Percentiles rank a stretch among this genome's conserved stretches.
phyloP scores from a whole-genome alignment of 2,797 vertebrate species.

The Pseudochaenichthys georgianus region DNA sequence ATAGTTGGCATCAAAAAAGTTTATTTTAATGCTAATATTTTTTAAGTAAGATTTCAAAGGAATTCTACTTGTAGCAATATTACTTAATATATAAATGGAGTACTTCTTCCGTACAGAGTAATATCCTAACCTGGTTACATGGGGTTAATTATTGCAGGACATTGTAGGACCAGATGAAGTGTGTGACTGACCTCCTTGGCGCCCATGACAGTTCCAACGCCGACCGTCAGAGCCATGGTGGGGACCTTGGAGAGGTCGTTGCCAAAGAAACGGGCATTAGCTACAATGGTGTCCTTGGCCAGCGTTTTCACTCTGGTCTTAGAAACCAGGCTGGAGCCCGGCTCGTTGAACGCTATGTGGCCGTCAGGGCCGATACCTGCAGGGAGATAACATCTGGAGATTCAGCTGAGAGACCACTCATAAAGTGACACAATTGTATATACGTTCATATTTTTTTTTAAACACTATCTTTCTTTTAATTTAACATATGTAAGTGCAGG shows the following conservation, averaged over 20 bases:
- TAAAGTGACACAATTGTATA: too few relatives aligned
- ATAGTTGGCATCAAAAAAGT: too few relatives aligned
- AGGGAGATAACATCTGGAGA: not conserved
- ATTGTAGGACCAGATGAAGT: not conserved
- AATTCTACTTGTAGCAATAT: too few relatives aligned
- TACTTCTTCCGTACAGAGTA: not conserved
- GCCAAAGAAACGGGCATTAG: slow-evolving; percentile 94
- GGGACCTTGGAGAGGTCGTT: slow-evolving; percentile 94
- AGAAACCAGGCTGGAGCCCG: slow-evolving; percentile 93
- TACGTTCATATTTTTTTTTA: too few relatives aligned
- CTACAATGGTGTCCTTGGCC: slow-evolving; percentile 94
- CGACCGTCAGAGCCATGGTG: slow-evolving; percentile 95
- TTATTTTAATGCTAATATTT: too few relatives aligned
- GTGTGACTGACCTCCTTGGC: slow-evolving; percentile 89
- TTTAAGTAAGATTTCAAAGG: too few relatives aligned
- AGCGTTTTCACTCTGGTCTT: slow-evolving; percentile 96
- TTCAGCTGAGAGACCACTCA: not conserved
- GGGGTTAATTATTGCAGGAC: not conserved
- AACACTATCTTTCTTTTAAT: too few relatives aligned
- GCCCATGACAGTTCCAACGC: slow-evolving; percentile 97
- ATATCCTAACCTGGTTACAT: not conserved
- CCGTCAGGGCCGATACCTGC: slow-evolving; percentile 96
- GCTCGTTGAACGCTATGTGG: slow-evolving; percentile 97
- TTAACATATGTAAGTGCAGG: too few relatives aligned
- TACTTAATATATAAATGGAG: too few relatives aligned